Evolutionary conservation across 1,140 invertebrate species (phyloP), one percentile per base, ranked within the genome.

Genomic region (Bemisia tabaci): DNA sequence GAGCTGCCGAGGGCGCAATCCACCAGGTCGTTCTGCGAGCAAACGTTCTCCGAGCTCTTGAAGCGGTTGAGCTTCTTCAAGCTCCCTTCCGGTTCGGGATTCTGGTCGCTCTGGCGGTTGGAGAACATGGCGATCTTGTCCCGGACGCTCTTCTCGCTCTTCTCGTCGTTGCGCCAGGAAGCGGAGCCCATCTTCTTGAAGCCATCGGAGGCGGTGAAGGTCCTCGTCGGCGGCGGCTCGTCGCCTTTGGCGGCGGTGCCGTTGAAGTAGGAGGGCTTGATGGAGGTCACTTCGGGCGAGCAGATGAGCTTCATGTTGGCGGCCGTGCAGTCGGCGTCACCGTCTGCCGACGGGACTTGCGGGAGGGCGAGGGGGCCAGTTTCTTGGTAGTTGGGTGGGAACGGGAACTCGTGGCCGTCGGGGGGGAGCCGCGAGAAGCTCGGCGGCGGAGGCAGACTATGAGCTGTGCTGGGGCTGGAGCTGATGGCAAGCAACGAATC

Each of bases 121-220:
- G 89, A 90, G 76, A 93, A 93, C 87, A 92, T 90, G 58, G 90
- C 90, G 72, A 93, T 93, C 78, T 92, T 92, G 73, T 92, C 90
- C 71, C 86, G 85, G 22, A 92, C 89, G 70, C 88, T 90, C 64
- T 84, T 84, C 74, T 87, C 87, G 65, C 87, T 90, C 72, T 85
- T 86, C 71, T 87, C 86, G 73, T 88, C 87, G 72, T 88, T 85
- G 60, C 82, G 78, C 77, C 86, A 76, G 1, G 69, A 61, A 22
- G 26, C 39, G 9, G 62, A 22, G 26, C 26, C 62, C 60, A 39
- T 65, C 12, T 24, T 5, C 22, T n/a, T 2, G 12, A 23, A 60
- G 1, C 23, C 59, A 63, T 63, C 61, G 48, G 62, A 60, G 33
- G 26, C 26, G 60, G 25, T 64, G 25, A 66, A 60, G 39, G 12